These are phyloP conservation scores for Phymastichus coffea DNA, from an alignment of 1,140 invertebrate species.

Conservation along the genomic window DNA sequence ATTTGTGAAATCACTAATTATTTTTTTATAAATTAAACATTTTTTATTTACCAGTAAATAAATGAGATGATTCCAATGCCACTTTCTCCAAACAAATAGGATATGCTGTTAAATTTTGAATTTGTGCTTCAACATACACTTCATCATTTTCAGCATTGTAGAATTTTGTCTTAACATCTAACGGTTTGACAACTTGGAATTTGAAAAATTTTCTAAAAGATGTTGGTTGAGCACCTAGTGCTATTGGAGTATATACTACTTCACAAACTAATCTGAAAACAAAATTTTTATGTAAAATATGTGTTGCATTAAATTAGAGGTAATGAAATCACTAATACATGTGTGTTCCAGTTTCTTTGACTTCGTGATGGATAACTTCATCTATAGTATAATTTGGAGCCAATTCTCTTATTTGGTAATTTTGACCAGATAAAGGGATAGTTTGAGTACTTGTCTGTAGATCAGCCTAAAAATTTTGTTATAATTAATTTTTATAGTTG, in stretches of 20 bases:
- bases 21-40: constrained; percentile 16
- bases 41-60: constrained; percentile 69
- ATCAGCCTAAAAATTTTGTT: constrained; percentile 67
- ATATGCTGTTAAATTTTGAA: constrained; percentile 89
- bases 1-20: constrained; percentile 5
- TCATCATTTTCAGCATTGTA: constrained; percentile 96
- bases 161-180: constrained; percentile 98
- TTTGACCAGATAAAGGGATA: constrained; percentile 71
- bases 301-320: background rate
- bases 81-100: constrained; percentile 92
- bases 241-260: constrained; percentile 76
- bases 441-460: constrained; percentile 89
- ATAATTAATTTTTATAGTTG: background rate
- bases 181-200: constrained; percentile 95
- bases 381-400: constrained; percentile 85
- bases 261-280: constrained; percentile 88
- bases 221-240: constrained; percentile 67
- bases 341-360: constrained; percentile 96
- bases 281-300: background rate
- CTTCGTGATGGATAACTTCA: constrained; percentile 96
- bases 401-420: constrained; percentile 66
- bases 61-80: constrained; percentile 83
- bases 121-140: constrained; percentile 95
- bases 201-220: constrained; percentile 97
- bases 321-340: constrained; percentile 65